A percentile compares a stretch with the other conserved stretches of the same genome.
Evolutionary conservation across 2,113 vertebrate species (phyloP).

Genomic region (Ophiodon elongatus): DNA sequence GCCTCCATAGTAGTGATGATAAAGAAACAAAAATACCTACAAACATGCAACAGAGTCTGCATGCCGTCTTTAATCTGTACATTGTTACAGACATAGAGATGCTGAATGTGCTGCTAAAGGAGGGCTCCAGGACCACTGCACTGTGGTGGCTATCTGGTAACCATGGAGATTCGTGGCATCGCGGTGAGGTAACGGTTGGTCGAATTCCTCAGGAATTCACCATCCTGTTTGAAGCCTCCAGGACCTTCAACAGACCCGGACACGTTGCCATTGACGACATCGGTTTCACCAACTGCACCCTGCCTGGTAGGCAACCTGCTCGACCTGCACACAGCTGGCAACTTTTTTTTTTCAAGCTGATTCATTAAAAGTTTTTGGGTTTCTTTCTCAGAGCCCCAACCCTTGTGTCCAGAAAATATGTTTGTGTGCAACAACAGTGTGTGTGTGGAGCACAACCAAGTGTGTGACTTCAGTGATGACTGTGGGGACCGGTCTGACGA

Average conservation of each 20-base stretch:
- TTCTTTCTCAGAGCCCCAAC: slow-evolving; percentile 70
- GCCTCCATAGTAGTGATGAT: not conserved
- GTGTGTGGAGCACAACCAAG: slow-evolving; percentile 76
- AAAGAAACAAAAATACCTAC: no score
- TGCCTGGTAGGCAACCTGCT: slow-evolving; percentile 70
- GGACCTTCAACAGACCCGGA: slow-evolving; percentile 67
- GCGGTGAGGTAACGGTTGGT: slow-evolving; percentile 66
- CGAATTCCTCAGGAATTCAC: slow-evolving; percentile 75
- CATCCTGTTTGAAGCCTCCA: slow-evolving; percentile 79
- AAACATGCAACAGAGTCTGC: not conserved
- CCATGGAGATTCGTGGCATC: slow-evolving; percentile 72
- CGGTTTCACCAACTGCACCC: slow-evolving; percentile 74
- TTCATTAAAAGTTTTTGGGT: not conserved
- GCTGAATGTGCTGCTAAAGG: slow-evolving; percentile 73
- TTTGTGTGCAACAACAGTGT: slow-evolving; percentile 80
- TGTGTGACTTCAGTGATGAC: slow-evolving; percentile 86
- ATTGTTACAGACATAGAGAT: slow-evolving; percentile 64
- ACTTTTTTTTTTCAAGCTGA: not conserved
- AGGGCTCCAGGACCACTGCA: slow-evolving; percentile 63
- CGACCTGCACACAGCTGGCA: fast-evolving
- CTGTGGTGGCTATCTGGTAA: slow-evolving; percentile 78
- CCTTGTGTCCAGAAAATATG: slow-evolving; percentile 66
- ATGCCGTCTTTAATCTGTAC: not conserved
- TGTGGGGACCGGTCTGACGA: slow-evolving; percentile 85
- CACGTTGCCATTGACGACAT: slow-evolving; percentile 83